Percentiles rank a stretch among this genome's conserved stretches.
phyloP scores from a whole-genome alignment of 2,797 vertebrate genomes.

The Crenuchus spilurus region DNA sequence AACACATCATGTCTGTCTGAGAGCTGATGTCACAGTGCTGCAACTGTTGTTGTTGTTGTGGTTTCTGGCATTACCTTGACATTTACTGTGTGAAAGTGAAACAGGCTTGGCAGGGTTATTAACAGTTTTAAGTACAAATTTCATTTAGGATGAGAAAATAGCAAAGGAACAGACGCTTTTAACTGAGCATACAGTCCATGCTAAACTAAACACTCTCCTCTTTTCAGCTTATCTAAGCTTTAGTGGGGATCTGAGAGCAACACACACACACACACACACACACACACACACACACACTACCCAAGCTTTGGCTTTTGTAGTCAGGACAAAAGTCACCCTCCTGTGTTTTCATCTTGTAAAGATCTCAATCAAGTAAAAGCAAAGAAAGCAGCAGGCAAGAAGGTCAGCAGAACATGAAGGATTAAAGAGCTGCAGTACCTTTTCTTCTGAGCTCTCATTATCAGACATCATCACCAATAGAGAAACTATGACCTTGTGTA shows the following conservation, averaged over 20 bases:
- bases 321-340: constrained; percentile 62
- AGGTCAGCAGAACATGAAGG: constrained; percentile 50
- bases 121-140: too few relatives aligned
- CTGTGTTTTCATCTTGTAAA: constrained; percentile 69
- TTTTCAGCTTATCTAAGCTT: constrained; percentile 47
- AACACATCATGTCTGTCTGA: constrained; percentile 6
- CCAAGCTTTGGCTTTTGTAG: constrained; percentile 41
- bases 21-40: constrained; percentile 39
- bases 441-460: not conserved
- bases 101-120: not conserved
- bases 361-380: constrained; percentile 57
- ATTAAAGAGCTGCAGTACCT: constrained; percentile 9
- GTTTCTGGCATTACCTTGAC: not conserved
- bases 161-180: constrained; percentile 19
- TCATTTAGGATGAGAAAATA: too few relatives aligned
- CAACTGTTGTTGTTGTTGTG: not conserved
- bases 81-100: not conserved
- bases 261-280: constrained; percentile 5
- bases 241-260: constrained; percentile 24
- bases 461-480: not conserved
- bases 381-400: constrained; percentile 53
- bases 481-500: not conserved
- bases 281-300: constrained; percentile 40
- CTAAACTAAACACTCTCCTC: constrained; percentile 23
- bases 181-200: constrained; percentile 8